Conservation (phyloP, 1,140 invertebrate genomes). For the Penaeus indicus region DNA sequence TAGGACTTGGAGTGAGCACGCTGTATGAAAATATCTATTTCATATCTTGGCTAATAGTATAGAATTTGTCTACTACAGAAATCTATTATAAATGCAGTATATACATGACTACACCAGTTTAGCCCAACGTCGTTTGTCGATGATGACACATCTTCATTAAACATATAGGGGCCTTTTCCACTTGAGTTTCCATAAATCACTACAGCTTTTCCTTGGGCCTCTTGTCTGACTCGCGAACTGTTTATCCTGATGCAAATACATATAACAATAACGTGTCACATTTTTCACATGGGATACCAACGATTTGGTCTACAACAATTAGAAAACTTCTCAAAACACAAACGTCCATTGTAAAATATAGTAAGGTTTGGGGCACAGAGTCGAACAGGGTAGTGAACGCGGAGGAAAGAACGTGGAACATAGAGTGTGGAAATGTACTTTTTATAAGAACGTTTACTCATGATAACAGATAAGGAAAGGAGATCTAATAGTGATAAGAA, state of each 20-base stretch:
- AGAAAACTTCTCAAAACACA: conserved; percentile 49
- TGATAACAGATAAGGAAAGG: too few relatives aligned
- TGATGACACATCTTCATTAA: background rate
- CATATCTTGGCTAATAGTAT: conserved; percentile 53
- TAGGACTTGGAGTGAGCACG: conserved; percentile 51
- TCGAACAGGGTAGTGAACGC: background rate
- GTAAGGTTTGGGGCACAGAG: background rate
- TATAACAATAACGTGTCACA: background rate
- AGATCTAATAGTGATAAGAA: background rate
- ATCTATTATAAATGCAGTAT: conserved; percentile 43
- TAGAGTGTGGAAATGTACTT: background rate
- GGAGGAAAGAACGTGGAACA: background rate
- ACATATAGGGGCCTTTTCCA: conserved; percentile 6
- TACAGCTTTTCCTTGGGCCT: background rate
- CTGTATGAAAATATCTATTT: conserved; percentile 56
- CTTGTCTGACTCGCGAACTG: background rate
- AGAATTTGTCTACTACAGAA: conserved; percentile 48
- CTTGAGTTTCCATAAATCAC: background rate
- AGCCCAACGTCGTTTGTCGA: conserved; percentile 9
- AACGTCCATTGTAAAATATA: conserved; percentile 41
- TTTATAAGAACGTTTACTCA: background rate
- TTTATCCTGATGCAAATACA: conserved; percentile 16
- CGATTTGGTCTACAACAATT: conserved; percentile 17
- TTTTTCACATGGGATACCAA: too few relatives aligned
- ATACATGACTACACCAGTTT: conserved; percentile 43